Conservation (phyloP, 2,888 invertebrate genomes). For the Lissonota sp. region DNA sequence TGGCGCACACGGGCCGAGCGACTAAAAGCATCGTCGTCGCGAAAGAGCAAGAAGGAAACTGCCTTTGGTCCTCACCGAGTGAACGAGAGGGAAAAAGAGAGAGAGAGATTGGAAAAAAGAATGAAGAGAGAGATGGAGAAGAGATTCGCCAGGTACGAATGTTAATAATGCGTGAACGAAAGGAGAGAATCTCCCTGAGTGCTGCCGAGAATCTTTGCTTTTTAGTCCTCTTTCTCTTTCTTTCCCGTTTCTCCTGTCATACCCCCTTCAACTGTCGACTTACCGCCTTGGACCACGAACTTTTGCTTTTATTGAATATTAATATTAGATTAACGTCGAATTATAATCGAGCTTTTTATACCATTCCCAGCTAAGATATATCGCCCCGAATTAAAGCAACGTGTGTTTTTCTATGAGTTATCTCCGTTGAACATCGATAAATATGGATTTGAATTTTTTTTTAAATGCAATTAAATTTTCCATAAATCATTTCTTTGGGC, state of each 20-base stretch:
- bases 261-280: slow-evolving; percentile 64
- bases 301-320: slow-evolving; percentile 62
- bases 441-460: too few relatives aligned
- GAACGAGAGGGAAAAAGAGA: slow-evolving; percentile 51
- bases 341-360: slow-evolving; percentile 20
- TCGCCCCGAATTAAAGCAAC: too few relatives aligned
- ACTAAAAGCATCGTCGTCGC: slow-evolving; percentile 80
- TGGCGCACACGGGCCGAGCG: slow-evolving; percentile 60
- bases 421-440: too few relatives aligned
- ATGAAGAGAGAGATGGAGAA: slow-evolving; percentile 46
- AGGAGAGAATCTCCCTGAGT: slow-evolving; percentile 56
- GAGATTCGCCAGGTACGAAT: slow-evolving; percentile 62
- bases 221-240: slow-evolving; percentile 17
- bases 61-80: not conserved
- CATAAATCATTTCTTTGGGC: too few relatives aligned
- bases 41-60: slow-evolving; percentile 57
- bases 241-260: slow-evolving; percentile 58
- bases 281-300: slow-evolving; percentile 41
- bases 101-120: slow-evolving; percentile 52
- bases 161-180: slow-evolving; percentile 64
- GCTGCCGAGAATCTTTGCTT: slow-evolving; percentile 17
- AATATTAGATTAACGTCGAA: slow-evolving; percentile 59
- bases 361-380: too few relatives aligned
- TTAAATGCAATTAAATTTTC: too few relatives aligned
- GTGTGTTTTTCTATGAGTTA: too few relatives aligned